These are phyloP conservation scores for Sinosuthora webbiana DNA, from an alignment of 2,113 vertebrate species.

Conservation along the genomic window DNA sequence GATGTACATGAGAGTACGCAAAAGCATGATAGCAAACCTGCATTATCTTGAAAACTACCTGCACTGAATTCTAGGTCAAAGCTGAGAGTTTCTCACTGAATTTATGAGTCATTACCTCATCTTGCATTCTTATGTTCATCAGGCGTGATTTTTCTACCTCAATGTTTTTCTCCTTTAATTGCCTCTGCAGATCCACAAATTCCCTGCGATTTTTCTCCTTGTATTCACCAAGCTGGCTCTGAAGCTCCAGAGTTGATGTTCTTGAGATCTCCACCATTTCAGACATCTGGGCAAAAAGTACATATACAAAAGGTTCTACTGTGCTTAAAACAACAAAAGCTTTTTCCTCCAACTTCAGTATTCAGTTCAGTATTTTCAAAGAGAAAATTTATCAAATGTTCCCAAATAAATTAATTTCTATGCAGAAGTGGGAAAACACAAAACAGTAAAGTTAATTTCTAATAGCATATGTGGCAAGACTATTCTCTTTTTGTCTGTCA, in stretches of 20 bases:
- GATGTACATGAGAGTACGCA: background rate
- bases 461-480: background rate
- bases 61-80: background rate
- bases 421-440: background rate
- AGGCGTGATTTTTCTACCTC: slow-evolving; percentile 84
- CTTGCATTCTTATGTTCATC: slow-evolving; percentile 79
- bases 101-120: slow-evolving; percentile 79
- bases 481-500: background rate
- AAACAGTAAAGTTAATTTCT: background rate
- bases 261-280: slow-evolving; percentile 86
- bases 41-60: background rate
- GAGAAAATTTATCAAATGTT: background rate
- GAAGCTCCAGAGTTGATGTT: slow-evolving; percentile 84
- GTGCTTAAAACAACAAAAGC: background rate
- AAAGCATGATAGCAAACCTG: background rate
- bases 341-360: background rate
- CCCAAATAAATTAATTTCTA: background rate
- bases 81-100: background rate
- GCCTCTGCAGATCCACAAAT: slow-evolving; percentile 83
- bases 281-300: slow-evolving; percentile 79
- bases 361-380: background rate
- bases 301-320: background rate
- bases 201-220: slow-evolving; percentile 90
- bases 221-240: slow-evolving; percentile 90
- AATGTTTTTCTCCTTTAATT: slow-evolving; percentile 83